A percentile compares a stretch with the other conserved stretches of the same genome.
These are phyloP conservation scores for Sebastes hubbsi DNA, from an alignment of 2,797 vertebrate species.

Conservation along the genomic window DNA sequence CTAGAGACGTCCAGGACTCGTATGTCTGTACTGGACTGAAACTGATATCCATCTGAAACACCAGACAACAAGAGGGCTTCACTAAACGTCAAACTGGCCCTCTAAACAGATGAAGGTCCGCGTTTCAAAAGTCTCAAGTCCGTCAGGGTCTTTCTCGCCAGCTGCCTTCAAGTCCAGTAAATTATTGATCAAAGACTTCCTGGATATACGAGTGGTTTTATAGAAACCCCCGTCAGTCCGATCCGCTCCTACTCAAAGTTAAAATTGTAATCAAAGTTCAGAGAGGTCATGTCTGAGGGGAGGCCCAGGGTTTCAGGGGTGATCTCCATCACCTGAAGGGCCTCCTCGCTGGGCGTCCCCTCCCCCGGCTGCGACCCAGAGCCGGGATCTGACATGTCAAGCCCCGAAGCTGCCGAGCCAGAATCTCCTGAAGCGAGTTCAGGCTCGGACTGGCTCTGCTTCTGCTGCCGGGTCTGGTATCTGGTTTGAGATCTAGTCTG, in stretches of 20 bases:
- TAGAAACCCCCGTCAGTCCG: background rate
- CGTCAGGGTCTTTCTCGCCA: background rate
- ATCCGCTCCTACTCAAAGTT: conserved; percentile 65
- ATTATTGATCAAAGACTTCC: background rate
- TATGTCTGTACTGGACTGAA: background rate
- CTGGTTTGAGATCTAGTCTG: conserved; percentile 75
- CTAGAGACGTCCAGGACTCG: background rate
- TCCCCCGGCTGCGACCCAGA: background rate
- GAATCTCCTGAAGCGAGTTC: conserved; percentile 14
- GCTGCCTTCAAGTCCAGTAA: conserved; percentile 15
- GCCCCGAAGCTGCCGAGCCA: background rate
- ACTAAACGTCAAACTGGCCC: background rate
- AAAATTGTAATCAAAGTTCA: conserved; percentile 71
- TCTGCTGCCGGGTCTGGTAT: conserved; percentile 65
- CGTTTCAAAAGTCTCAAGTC: background rate
- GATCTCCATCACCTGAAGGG: background rate
- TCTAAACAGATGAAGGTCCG: background rate
- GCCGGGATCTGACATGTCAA: background rate
- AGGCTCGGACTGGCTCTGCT: conserved; percentile 35
- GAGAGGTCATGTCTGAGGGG: conserved; percentile 63
- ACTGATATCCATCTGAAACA: background rate
- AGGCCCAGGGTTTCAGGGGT: conserved; percentile 66
- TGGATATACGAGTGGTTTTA: background rate
- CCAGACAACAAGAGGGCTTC: background rate
- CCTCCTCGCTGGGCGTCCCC: background rate